These are phyloP conservation scores for Pelobates cultripes DNA, from an alignment of 2,797 vertebrate species.

Conservation along the genomic window DNA sequence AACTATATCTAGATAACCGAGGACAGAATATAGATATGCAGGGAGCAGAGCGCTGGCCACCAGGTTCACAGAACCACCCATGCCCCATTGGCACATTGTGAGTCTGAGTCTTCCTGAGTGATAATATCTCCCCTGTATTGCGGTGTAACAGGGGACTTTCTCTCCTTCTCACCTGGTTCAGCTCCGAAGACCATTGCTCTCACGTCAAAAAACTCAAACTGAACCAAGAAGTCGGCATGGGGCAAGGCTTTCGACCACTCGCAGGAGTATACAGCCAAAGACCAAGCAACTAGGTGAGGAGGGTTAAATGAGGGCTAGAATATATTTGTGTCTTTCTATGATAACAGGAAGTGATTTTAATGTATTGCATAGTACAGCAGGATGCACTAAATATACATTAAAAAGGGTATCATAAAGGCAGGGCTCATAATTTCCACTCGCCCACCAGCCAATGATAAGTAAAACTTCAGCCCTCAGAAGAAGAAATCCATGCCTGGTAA, in stretches of 20 bases:
- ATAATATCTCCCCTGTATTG: slow-evolving; percentile 56
- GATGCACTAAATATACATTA: too few species aligned
- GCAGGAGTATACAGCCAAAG: slow-evolving; percentile 94
- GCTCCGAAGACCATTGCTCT: slow-evolving; percentile 92
- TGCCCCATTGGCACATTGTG: slow-evolving; percentile 34
- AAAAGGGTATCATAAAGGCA: too few species aligned
- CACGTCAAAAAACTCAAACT: slow-evolving; percentile 87
- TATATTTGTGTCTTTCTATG: too few species aligned
- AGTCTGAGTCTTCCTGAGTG: slow-evolving; percentile 48
- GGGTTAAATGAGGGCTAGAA: not conserved
- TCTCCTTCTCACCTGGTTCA: slow-evolving; percentile 64
- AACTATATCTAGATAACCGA: slow-evolving; percentile 6
- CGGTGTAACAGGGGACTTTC: slow-evolving; percentile 53
- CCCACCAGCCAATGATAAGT: too few species aligned
- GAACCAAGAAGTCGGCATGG: slow-evolving; percentile 85
- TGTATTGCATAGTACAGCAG: too few species aligned
- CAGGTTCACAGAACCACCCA: slow-evolving; percentile 39
- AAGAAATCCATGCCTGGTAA: too few species aligned
- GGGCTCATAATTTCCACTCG: too few species aligned
- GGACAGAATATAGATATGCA: slow-evolving; percentile 37
- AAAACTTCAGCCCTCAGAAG: too few species aligned
- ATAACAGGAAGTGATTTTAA: too few species aligned
- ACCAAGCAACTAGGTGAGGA: slow-evolving; percentile 85
- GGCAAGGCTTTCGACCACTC: slow-evolving; percentile 91
- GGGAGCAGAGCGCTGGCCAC: slow-evolving; percentile 22